These are phyloP conservation scores for Macroglossus sobrinus DNA, from an alignment of 2,113 vertebrate species.

Conservation along the genomic window DNA sequence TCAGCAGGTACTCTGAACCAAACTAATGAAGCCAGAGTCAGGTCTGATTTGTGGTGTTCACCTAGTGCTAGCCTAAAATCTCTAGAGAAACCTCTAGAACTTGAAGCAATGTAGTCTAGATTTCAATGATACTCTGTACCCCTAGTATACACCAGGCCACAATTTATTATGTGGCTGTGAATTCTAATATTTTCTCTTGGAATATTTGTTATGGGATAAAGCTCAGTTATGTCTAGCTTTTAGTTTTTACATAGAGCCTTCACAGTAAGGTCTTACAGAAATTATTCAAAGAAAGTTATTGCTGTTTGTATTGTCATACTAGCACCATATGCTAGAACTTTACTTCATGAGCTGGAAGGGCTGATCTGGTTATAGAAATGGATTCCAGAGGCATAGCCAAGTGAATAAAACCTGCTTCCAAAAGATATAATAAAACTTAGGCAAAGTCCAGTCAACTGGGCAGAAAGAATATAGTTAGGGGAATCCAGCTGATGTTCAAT, in stretches of 20 bases:
- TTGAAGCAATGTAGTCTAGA: neutral
- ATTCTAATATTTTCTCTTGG: neutral
- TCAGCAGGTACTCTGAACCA: neutral
- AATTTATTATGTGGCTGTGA: neutral
- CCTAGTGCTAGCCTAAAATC: neutral
- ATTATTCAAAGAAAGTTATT: neutral
- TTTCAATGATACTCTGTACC: neutral
- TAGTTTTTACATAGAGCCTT: neutral
- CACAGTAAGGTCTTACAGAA: neutral
- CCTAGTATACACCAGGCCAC: neutral
- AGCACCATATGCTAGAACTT: neutral
- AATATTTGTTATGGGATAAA: neutral
- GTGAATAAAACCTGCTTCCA: neutral
- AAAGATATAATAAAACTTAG: neutral
- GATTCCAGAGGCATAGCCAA: neutral
- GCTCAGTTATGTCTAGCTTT: neutral
- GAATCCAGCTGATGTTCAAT: neutral
- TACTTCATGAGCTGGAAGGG: neutral
- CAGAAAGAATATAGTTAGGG: too few species aligned
- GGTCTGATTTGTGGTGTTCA: neutral
- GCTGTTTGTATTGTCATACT: neutral
- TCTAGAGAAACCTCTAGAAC: neutral
- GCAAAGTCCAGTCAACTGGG: neutral
- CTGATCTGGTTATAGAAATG: neutral
- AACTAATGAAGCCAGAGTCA: neutral